Evolutionary conservation across 2,113 vertebrate species (phyloP).

Genomic region (Sarotherodon lohbergeri): DNA sequence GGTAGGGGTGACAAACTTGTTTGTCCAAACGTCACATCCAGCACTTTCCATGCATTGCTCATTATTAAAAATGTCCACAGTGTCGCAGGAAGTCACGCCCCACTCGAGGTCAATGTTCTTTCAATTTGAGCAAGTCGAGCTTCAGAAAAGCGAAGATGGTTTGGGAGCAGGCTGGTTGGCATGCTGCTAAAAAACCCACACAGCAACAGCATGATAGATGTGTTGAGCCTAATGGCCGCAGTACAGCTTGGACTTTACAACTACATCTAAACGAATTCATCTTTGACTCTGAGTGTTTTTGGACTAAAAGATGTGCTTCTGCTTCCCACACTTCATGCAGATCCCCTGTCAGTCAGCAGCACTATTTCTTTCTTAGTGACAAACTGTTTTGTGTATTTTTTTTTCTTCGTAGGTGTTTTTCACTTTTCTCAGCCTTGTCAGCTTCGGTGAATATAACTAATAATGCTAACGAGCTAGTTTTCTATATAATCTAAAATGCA

Average conservation of each 20-base stretch:
- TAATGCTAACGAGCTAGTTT: background rate
- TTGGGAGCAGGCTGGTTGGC: background rate
- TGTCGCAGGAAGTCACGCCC: background rate
- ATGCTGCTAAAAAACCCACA: background rate
- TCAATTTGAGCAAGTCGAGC: background rate
- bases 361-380: background rate
- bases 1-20: slow-evolving; percentile 29
- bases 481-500: background rate
- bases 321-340: background rate
- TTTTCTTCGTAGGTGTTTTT: background rate
- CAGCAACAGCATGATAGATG: background rate
- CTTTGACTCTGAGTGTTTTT: background rate
- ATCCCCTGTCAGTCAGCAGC: background rate
- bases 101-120: background rate
- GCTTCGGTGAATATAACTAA: background rate
- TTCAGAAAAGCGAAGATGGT: background rate
- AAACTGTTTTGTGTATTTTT: background rate
- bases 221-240: background rate
- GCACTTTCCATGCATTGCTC: slow-evolving; percentile 11
- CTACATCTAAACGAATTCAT: background rate
- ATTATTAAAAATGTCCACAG: slow-evolving; percentile 41
- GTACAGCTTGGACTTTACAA: background rate
- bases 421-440: background rate
- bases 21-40: slow-evolving; percentile 3
- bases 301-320: background rate